A percentile compares a stretch with the other conserved stretches of the same genome.
Evolutionary conservation across 2,797 vertebrate genomes (phyloP).

Genomic region (Furcifer pardalis): DNA sequence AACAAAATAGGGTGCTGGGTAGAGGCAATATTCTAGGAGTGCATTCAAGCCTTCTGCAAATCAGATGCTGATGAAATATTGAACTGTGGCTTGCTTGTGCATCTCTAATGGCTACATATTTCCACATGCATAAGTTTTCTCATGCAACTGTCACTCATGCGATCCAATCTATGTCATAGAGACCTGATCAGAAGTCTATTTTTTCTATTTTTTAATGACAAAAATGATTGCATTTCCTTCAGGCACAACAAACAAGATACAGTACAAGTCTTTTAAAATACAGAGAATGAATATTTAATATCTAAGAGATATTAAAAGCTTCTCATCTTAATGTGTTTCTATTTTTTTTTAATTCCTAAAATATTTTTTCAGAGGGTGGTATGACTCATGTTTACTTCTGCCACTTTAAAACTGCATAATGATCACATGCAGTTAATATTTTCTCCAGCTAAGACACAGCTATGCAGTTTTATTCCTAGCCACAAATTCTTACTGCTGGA

Average conservation of each 20-base stretch:
- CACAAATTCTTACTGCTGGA: neutral
- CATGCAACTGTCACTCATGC: neutral
- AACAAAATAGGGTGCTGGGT: neutral
- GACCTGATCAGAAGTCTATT: too few relatives aligned
- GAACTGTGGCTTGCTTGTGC: neutral
- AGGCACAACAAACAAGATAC: too few relatives aligned
- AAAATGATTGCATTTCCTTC: neutral
- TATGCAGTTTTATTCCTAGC: slow-evolving; percentile 11
- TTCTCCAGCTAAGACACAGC: neutral
- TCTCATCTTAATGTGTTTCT: slow-evolving; percentile 20
- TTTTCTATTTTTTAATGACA: neutral
- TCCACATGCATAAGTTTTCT: neutral
- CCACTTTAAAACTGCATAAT: slow-evolving; percentile 26
- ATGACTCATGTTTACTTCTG: slow-evolving; percentile 29
- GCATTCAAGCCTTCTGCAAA: neutral
- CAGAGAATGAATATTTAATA: neutral
- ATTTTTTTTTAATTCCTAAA: neutral
- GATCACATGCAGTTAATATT: slow-evolving; percentile 15
- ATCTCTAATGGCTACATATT: neutral
- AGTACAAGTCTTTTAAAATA: neutral
- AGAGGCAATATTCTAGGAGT: neutral
- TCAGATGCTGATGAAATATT: neutral
- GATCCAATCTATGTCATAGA: too few relatives aligned
- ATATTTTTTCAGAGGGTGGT: neutral
- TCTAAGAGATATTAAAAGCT: neutral